Conservation (phyloP, 1,140 invertebrate genomes). For the Pseudomyrmex sp. region DNA sequence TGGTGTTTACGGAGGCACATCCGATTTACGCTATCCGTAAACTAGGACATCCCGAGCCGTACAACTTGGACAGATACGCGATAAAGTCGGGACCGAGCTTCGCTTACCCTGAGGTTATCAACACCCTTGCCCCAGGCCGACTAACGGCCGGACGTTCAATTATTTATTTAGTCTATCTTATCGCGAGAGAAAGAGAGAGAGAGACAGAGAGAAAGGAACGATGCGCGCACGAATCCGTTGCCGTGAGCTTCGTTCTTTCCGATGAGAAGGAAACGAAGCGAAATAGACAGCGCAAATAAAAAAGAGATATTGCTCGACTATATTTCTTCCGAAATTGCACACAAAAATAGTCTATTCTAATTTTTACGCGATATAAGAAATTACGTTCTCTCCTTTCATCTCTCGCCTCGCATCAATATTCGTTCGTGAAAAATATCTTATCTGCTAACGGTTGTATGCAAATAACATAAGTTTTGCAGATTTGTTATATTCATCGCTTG, state of each 20-base stretch:
- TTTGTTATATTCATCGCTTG: constrained; percentile 1
- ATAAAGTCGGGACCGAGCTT: constrained; percentile 73
- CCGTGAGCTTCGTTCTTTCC: constrained; percentile 56
- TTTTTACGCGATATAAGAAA: constrained; percentile 36
- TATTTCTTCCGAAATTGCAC: not conserved
- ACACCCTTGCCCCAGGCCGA: constrained; percentile 74
- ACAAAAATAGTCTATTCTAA: not conserved
- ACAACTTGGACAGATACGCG: constrained; percentile 76
- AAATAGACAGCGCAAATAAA: not conserved
- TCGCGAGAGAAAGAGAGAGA: constrained; percentile 57
- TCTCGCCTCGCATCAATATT: not conserved
- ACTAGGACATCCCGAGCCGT: constrained; percentile 69
- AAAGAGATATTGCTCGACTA: not conserved
- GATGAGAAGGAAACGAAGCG: constrained; percentile 2
- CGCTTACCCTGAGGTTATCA: constrained; percentile 77
- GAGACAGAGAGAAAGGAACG: constrained; percentile 47
- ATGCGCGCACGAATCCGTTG: constrained; percentile 73
- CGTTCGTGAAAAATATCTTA: not conserved
- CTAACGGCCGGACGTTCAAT: constrained; percentile 80
- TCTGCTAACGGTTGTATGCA: not conserved
- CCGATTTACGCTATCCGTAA: constrained; percentile 62
- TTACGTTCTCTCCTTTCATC: not conserved
- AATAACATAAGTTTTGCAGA: constrained; percentile 18
- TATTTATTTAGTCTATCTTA: constrained; percentile 84
- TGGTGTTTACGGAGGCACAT: constrained; percentile 51